These are phyloP conservation scores for Aleadryas rufinucha DNA, from an alignment of 2,113 vertebrate species.

Conservation along the genomic window DNA sequence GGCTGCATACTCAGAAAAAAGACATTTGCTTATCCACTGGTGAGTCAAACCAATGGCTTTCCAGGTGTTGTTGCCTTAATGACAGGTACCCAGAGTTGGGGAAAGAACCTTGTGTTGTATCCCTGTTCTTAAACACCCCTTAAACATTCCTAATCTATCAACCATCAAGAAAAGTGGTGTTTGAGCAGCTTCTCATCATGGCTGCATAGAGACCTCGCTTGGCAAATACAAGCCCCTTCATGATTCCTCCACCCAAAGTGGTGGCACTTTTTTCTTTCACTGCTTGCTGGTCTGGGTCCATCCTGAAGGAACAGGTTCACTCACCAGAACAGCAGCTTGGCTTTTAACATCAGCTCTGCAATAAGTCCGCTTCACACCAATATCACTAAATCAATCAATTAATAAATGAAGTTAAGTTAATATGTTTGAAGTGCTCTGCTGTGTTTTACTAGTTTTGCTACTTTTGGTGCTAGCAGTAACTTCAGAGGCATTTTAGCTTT, in stretches of 20 bases:
- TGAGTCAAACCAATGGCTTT: not conserved
- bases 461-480: not conserved
- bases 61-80: not conserved
- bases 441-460: not conserved
- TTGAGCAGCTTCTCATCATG: not conserved
- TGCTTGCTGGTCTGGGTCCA: not conserved
- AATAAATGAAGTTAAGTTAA: not conserved
- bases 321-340: not conserved
- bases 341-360: not conserved
- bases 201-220: accelerated
- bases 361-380: not conserved
- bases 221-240: accelerated
- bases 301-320: not conserved
- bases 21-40: not conserved
- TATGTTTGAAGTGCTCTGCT: not conserved
- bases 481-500: not conserved
- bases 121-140: not conserved
- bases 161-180: not conserved
- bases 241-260: no score
- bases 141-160: not conserved
- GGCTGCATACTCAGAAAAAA: not conserved
- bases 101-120: not conserved
- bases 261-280: not conserved
- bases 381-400: not conserved
- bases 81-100: not conserved